Conservation (phyloP, 1,140 invertebrate species). For the Drusus annulatus region DNA sequence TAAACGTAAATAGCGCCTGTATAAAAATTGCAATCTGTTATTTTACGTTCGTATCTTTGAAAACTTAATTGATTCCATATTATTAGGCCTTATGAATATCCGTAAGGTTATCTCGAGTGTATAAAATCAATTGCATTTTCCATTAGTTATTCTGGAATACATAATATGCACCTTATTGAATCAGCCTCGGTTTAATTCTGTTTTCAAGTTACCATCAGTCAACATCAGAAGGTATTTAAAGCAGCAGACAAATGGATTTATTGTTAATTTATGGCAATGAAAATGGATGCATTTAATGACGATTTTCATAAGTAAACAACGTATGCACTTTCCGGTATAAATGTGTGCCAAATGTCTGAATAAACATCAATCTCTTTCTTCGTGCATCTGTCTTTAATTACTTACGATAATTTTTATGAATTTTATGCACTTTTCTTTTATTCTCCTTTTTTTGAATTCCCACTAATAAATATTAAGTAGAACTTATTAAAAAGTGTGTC, state of each 20-base stretch:
- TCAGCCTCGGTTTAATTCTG: slow-evolving; percentile 25
- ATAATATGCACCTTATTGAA: slow-evolving; percentile 22
- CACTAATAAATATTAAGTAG: no score
- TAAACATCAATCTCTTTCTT: slow-evolving; percentile 33
- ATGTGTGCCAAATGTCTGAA: slow-evolving; percentile 53
- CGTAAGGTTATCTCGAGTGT: slow-evolving; percentile 3
- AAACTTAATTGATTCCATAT: no score
- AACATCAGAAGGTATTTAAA: neutral
- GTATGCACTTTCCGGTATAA: slow-evolving; percentile 53
- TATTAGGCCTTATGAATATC: neutral
- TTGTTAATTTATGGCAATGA: slow-evolving; percentile 24
- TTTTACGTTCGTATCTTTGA: no score
- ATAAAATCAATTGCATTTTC: slow-evolving; percentile 33
- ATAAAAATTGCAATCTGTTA: no score
- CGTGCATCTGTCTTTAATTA: neutral
- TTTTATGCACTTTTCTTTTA: slow-evolving; percentile 25
- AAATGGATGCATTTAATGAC: slow-evolving; percentile 30
- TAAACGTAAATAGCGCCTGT: no score
- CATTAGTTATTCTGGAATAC: neutral
- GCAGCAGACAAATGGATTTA: slow-evolving; percentile 27
- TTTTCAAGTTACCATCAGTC: neutral
- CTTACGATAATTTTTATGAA: slow-evolving; percentile 11
- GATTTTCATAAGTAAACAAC: slow-evolving; percentile 56
- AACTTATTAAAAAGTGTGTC: no score
- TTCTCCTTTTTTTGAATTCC: neutral